Base-by-base conservation (phyloP, 2,113 vertebrate species). In the Cavia porcellus region DNA sequence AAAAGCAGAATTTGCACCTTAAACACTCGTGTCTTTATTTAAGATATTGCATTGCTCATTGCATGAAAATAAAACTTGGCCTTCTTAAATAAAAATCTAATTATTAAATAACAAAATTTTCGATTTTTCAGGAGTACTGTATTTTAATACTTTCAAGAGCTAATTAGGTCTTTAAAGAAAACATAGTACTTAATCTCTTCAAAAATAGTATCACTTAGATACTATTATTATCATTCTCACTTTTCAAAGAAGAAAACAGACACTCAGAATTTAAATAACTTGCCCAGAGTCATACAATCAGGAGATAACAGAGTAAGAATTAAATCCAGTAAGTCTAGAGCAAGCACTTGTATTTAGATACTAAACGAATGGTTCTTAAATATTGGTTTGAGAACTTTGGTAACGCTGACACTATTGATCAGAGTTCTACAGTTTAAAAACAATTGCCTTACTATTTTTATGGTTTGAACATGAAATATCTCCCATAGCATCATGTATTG, bases 51-150 rank as follows among this genome's bases (percentile, higher is more conserved):
- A 25, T 8, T 9, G 8, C 2, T 22, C 20, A 38, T 90, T 87
- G 25, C 55, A 74, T 66, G 64, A 47, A 86, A 80, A 57, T 35
- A 50, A 75, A 96, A 59, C 9, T 59, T 50, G 62, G 20, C 7
- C 3, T 92, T 86, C 45, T 75, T 52, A 55, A 82, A 81, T 89
- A 89, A 86, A 93, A 83, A 1, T 52, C 42, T 92, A 72, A 68
- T 42, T 86, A 84, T 77, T 89, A 95, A 81, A 20, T 77, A 82
- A 89, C 8, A 42, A 61, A n/a, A 2, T 64, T 90, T 94, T 57
- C 55, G 5, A 45, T 15, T 22, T 85, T 96, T 85, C 25, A 93
- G n/a, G 1, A 47, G 1, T 82, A 47, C 12, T 28, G 2, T 10
- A 68, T 86, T 83, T 38, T 2, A 92, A 84, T 90, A 83, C 35